Evolutionary conservation across 2,888 invertebrate species (phyloP).

Genomic region (Isotomurus palustris): DNA sequence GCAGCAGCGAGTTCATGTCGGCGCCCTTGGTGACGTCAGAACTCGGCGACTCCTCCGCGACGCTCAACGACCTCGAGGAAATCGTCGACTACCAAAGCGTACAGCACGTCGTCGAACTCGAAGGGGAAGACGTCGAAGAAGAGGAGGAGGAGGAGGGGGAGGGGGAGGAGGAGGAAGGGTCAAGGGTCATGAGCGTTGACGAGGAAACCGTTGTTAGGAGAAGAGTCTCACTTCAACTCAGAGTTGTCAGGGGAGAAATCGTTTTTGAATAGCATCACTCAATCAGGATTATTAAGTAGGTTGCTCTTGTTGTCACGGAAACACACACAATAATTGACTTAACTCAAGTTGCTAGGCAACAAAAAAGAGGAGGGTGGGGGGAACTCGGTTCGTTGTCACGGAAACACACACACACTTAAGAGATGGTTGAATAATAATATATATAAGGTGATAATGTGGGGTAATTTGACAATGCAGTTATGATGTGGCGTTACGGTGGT

Average conservation of each 20-base stretch:
- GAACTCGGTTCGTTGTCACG: too few species aligned
- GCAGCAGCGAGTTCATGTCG: slow-evolving; percentile 32
- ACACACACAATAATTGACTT: too few species aligned
- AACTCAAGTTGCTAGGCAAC: too few species aligned
- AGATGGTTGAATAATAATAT: too few species aligned
- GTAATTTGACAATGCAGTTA: too few species aligned
- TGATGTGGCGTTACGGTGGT: neutral
- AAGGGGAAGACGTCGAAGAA: slow-evolving; percentile 7
- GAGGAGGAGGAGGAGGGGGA: slow-evolving; percentile 3
- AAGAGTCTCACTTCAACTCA: slow-evolving; percentile 25
- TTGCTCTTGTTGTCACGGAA: too few species aligned
- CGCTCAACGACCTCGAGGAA: slow-evolving; percentile 43
- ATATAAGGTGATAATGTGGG: too few species aligned
- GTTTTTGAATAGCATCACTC: slow-evolving; percentile 18
- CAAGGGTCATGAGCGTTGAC: too few species aligned
- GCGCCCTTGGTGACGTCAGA: slow-evolving; percentile 42
- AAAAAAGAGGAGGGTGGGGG: too few species aligned
- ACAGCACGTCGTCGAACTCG: neutral
- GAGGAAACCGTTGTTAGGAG: slow-evolving; percentile 17
- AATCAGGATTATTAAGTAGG: too few species aligned
- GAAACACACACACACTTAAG: too few species aligned
- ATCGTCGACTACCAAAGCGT: neutral
- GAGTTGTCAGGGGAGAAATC: slow-evolving; percentile 28
- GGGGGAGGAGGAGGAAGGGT: slow-evolving; percentile 5
- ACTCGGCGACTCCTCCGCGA: slow-evolving; percentile 40